Percentiles rank a stretch among this genome's conserved stretches.
phyloP scores from a whole-genome alignment of 2,888 invertebrate species.

The Nomada fabriciana region DNA sequence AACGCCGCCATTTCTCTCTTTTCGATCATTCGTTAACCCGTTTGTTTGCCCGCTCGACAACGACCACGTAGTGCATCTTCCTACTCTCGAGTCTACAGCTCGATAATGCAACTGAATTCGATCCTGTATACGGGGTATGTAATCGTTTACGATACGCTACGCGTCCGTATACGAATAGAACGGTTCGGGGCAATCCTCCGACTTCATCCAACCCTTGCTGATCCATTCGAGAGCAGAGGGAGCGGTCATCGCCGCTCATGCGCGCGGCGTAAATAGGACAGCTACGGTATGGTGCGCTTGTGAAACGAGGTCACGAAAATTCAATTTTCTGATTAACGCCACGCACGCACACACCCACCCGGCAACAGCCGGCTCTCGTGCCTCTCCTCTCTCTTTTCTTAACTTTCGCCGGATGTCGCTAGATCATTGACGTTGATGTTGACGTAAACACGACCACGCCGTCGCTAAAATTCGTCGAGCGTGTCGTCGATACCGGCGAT shows the following conservation, averaged over 20 bases:
- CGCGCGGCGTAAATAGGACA: slow-evolving; percentile 81
- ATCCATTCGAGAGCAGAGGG: slow-evolving; percentile 35
- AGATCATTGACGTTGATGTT: background rate
- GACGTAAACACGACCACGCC: slow-evolving; percentile 18
- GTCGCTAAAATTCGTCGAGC: slow-evolving; percentile 38
- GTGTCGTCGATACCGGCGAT: slow-evolving; percentile 48
- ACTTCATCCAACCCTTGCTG: slow-evolving; percentile 33
- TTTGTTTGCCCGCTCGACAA: slow-evolving; percentile 31
- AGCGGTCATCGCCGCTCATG: slow-evolving; percentile 68
- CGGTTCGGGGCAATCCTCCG: slow-evolving; percentile 44
- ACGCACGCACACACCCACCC: slow-evolving; percentile 67
- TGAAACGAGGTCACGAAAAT: slow-evolving; percentile 84
- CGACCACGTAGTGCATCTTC: background rate
- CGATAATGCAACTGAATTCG: slow-evolving; percentile 12
- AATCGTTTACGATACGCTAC: background rate
- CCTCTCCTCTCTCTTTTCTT: background rate
- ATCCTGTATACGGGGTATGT: background rate
- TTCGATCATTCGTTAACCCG: slow-evolving; percentile 34
- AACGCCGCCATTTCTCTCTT: slow-evolving; percentile 50
- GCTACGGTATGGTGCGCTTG: slow-evolving; percentile 75
- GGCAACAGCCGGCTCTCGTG: slow-evolving; percentile 43
- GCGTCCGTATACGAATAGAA: slow-evolving; percentile 54
- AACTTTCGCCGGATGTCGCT: slow-evolving; percentile 31
- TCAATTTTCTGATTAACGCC: slow-evolving; percentile 82
- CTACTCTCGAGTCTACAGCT: background rate